These are phyloP conservation scores for Carcina quercana DNA, from an alignment of 2,888 invertebrate species.

Conservation along the genomic window DNA sequence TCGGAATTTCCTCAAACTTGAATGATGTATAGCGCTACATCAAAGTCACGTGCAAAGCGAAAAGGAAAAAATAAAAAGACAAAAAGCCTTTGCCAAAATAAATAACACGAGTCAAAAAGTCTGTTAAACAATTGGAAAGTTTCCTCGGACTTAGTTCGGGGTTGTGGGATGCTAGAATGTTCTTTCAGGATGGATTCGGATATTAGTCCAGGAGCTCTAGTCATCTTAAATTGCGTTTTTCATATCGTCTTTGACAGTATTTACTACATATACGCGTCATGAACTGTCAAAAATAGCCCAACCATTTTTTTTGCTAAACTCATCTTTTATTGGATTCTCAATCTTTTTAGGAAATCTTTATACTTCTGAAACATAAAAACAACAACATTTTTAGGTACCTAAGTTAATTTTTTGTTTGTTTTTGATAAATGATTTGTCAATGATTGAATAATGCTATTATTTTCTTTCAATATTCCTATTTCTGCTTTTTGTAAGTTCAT, in stretches of 20 bases:
- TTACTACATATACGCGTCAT: neutral
- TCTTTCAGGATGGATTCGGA: conserved; percentile 2
- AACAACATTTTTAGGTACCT: no score
- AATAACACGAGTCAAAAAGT: conserved; percentile 21
- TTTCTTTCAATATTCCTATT: no score
- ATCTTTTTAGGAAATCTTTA: no score
- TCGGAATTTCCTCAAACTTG: neutral
- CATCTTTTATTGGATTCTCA: no score
- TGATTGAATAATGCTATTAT: no score
- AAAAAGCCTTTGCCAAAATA: conserved; percentile 17
- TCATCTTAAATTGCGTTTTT: no score
- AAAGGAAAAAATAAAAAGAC: conserved; percentile 13
- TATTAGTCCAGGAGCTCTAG: neutral
- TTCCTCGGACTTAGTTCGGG: conserved; percentile 15
- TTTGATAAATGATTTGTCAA: no score
- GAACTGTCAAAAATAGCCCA: no score
- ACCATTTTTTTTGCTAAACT: no score
- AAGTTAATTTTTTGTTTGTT: no score
- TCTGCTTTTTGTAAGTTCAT: no score
- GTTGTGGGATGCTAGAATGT: conserved; percentile 4
- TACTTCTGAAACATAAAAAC: no score
- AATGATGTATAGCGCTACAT: conserved; percentile 1
- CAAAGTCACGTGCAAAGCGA: conserved; percentile 16
- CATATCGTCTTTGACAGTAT: neutral
- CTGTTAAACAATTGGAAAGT: conserved; percentile 19